A percentile compares a stretch with the other conserved stretches of the same genome.
phyloP scores from a whole-genome alignment of 2,888 invertebrate genomes.

The Microdon myrmicae region DNA sequence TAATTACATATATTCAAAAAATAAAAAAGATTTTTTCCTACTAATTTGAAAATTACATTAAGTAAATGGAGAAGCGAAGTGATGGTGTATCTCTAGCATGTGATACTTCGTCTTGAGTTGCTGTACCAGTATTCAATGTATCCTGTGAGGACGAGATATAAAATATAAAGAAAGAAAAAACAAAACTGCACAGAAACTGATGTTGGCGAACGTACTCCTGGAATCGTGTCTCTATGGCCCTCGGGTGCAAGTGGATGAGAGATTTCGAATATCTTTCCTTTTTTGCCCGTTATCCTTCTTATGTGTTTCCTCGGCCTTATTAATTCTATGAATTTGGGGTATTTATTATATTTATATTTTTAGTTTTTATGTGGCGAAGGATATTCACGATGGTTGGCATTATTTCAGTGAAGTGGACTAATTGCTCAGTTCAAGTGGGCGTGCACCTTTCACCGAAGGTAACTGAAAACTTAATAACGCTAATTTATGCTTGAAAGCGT shows the following conservation, averaged over 20 bases:
- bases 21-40: conserved; percentile 41
- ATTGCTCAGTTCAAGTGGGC: conserved; percentile 51
- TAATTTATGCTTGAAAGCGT: no score
- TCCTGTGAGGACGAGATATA: conserved; percentile 14
- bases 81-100: conserved; percentile 39
- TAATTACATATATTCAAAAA: no score
- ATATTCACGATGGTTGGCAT: conserved; percentile 33
- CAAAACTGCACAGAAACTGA: conserved; percentile 18
- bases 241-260: no score
- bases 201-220: conserved; percentile 45
- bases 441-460: conserved; percentile 40
- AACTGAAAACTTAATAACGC: no score
- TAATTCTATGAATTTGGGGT: no score
- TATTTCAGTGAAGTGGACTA: conserved; percentile 46
- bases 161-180: conserved; percentile 2
- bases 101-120: conserved; percentile 41
- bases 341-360: no score
- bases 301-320: no score
- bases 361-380: no score
- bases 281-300: no score
- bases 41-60: conserved; percentile 52
- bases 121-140: conserved; percentile 32
- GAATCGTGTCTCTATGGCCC: conserved; percentile 37
- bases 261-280: no score
- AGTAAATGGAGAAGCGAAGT: conserved; percentile 49